A percentile compares a stretch with the other conserved stretches of the same genome.
These are phyloP conservation scores for Spatulosminthurus flaviceps DNA, from an alignment of 2,888 invertebrate species.

Conservation along the genomic window DNA sequence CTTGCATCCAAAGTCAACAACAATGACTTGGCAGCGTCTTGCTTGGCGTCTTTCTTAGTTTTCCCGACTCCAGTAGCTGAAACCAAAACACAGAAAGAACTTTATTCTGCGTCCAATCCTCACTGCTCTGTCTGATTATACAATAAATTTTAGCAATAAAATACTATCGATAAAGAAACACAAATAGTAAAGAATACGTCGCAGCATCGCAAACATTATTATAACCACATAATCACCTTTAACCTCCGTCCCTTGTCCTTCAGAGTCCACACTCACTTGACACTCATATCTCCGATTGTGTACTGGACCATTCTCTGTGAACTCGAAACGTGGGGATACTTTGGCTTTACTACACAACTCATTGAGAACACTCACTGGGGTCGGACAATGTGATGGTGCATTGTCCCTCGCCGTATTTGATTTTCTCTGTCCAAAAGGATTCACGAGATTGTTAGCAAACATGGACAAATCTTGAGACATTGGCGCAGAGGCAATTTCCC, in stretches of 20 bases:
- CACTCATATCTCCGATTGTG: conserved; percentile 57
- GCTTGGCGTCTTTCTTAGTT: conserved; percentile 61
- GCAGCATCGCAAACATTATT: neutral
- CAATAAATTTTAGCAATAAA: too few relatives aligned
- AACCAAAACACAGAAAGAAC: neutral
- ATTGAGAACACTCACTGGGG: conserved; percentile 58
- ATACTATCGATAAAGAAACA: neutral
- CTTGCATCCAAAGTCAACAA: conserved; percentile 54
- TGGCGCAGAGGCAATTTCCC: neutral
- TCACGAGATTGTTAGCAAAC: conserved; percentile 19
- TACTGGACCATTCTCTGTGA: conserved; percentile 56
- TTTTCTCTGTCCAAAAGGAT: conserved; percentile 14
- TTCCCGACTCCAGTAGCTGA: conserved; percentile 54
- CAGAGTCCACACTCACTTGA: conserved; percentile 50
- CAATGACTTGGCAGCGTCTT: conserved; percentile 58
- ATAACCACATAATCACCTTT: conserved; percentile 12
- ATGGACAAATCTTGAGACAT: conserved; percentile 18
- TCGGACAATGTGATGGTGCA: conserved; percentile 42
- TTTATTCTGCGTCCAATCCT: too few relatives aligned
- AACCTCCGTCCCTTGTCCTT: conserved; percentile 22
- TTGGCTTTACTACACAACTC: conserved; percentile 58
- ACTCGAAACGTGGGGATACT: conserved; percentile 48
- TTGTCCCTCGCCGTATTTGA: conserved; percentile 12
- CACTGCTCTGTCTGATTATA: too few relatives aligned
- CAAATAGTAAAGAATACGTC: neutral